Percentiles rank a stretch among this genome's conserved stretches.
Evolutionary conservation across 2,888 invertebrate genomes (phyloP).

Genomic region (Aporophyla lueneburgensis): DNA sequence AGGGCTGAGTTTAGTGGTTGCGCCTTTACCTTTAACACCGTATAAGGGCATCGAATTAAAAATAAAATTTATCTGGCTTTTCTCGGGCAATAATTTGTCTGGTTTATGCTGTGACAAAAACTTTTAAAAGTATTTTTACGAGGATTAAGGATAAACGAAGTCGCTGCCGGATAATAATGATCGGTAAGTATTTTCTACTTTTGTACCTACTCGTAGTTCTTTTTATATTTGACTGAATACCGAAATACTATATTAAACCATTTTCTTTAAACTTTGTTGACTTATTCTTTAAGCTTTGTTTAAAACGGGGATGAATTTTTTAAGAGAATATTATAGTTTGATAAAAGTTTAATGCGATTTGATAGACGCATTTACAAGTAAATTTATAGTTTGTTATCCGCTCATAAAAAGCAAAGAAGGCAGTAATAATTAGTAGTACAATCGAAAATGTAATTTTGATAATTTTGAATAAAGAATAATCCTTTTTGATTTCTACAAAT

Average conservation of each 20-base stretch:
- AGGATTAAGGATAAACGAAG: conserved; percentile 79
- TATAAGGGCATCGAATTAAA: conserved; percentile 17
- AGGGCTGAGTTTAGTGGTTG: conserved; percentile 63
- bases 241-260: neutral
- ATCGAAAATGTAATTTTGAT: neutral
- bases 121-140: conserved; percentile 82
- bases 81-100: conserved; percentile 39
- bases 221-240: conserved; percentile 26
- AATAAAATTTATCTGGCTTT: conserved; percentile 1
- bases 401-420: neutral
- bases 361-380: neutral
- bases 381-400: neutral
- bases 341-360: conserved; percentile 24
- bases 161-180: conserved; percentile 84
- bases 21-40: conserved; percentile 43
- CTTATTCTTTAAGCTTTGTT: neutral
- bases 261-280: neutral
- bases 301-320: neutral
- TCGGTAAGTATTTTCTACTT: conserved; percentile 81
- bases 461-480: neutral
- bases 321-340: neutral
- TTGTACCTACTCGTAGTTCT: conserved; percentile 26
- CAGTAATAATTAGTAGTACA: no score
- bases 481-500: no score
- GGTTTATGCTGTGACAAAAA: conserved; percentile 68